Base-by-base conservation (phyloP, 2,888 invertebrate genomes). In the Clanis bilineata region DNA sequence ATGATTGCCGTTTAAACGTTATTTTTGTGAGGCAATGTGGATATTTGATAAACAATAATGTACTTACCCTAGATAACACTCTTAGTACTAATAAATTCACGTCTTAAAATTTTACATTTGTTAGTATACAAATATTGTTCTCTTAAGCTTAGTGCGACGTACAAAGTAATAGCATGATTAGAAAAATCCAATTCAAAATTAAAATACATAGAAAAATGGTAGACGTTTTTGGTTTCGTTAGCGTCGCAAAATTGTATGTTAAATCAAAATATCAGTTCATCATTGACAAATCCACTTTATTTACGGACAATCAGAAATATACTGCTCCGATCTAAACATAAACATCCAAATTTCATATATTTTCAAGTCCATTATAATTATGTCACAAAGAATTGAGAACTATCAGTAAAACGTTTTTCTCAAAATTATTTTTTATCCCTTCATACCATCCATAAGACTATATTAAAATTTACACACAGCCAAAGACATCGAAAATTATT, bases 381-480 rank as follows among this genome's bases (percentile, higher is more conserved):
- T 78, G 74, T 82, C 78, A 86, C 80, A 82, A 82, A 80, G 77
- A 85, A 83, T 81, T 77, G 80, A 81, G 79, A 83, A 77, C 69
- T 79, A 79, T 76, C 77, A 82, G 81, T 83, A 89, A 89, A 87
- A 83, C 81, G 73, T 73, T 85, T 45, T 82, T 90, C 87, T 90
- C 89, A 89, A 91, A 91, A 92, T 89, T 88, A 89, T 83, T 71
- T 67, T 76, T 82, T 78, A 79, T 77, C 77, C 73, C 73, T 68
- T 80, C 82, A 72, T 78, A 76, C 64, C 72, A 76, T 77, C 74
- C 65, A 80, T 77, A 76, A 77, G 67, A 79, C 82, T 86, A 84
- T 80, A 85, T 88, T 85, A 83, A 85, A 86, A 84, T 86, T 85
- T 88, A 88, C 86, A 91, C 91, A 92, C 91, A 92, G 92, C 91